Evolutionary conservation across 2,888 invertebrate genomes (phyloP).

Genomic region (Drosophila atroscutellata): DNA sequence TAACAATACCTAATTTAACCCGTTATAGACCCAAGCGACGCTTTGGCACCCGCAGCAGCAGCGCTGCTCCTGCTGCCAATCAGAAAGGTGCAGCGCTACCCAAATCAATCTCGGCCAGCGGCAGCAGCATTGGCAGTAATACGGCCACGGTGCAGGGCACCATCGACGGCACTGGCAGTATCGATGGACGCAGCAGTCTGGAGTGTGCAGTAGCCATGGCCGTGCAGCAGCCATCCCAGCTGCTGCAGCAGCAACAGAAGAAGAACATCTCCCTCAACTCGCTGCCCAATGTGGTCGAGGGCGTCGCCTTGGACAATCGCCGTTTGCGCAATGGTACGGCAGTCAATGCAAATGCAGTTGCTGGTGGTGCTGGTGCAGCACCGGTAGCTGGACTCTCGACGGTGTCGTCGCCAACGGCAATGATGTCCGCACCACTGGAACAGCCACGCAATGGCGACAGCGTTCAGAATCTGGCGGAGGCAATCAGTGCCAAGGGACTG

Average conservation of each 20-base stretch:
- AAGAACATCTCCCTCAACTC: conserved; percentile 81
- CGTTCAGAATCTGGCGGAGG: conserved; percentile 65
- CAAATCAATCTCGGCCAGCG: conserved; percentile 76
- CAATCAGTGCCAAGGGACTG: conserved; percentile 84
- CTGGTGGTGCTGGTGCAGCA: conserved; percentile 17
- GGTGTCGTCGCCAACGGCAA: conserved; percentile 75
- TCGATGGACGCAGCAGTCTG: conserved; percentile 68
- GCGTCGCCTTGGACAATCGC: conserved; percentile 72
- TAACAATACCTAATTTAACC: conserved; percentile 3
- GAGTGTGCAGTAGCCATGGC: conserved; percentile 57
- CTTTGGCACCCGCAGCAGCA: conserved; percentile 82
- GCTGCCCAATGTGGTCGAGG: conserved; percentile 81
- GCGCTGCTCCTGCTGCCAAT: conserved; percentile 28
- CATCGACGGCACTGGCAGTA: conserved; percentile 60
- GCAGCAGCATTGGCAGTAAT: conserved; percentile 69
- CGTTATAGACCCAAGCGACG: conserved; percentile 81
- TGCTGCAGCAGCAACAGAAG: conserved; percentile 73
- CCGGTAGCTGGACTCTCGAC: conserved; percentile 55
- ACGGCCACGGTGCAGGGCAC: conserved; percentile 17
- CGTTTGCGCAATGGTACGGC: conserved; percentile 63
- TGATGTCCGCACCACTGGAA: conserved; percentile 62
- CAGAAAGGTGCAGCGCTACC: conserved; percentile 53
- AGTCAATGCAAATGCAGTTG: conserved; percentile 8
- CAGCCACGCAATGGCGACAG: conserved; percentile 70
- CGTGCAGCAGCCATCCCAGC: conserved; percentile 55